Evolutionary conservation across 53 echinoderm and acorn worm genomes (phyloP), one percentile per base, ranked within the genome.

Genomic region (Holothuria scabra): DNA sequence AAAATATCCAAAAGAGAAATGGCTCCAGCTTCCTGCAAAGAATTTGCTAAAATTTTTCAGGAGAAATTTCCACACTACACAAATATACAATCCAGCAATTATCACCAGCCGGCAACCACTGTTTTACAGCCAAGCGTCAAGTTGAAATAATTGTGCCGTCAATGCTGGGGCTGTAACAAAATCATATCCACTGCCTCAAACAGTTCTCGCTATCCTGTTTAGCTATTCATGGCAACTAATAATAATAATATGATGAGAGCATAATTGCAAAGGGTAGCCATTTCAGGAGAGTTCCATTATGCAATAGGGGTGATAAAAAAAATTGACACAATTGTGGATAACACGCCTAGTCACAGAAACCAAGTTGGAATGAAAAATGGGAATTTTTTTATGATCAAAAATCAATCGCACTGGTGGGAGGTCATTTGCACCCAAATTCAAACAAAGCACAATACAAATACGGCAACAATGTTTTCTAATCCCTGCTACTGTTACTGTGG

Each of bases 151-250:
- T 78, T 78, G 58, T 58, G 33, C 78, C 58, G 78, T 78, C 78
- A 78, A 78, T 78, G 82, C 65, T 81, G 82, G 82, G 82, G 82
- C 82, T 81, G 82, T 81, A 81, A 41, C 82, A 81, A 58, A 81
- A 81, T 81, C 82, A 81, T 61, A 81, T 64, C 62, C 78, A 78
- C 72, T 44, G 78, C 52, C 0, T 52, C 52, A 2, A 52, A 52
- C 58, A 78, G 78, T 28, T 78, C 58, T 63, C 32, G 2, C 30
- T n/a, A 33, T 63, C 82, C 82, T 81, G 64, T 64, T 81, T 81
- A 64, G 82, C 62, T 63, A 81, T 81, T 81, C 82, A 81, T 81
- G 78, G 78, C 78, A 78, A 78, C 78, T 78, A 28, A 78, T 78
- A 78, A 78, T 78, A 78, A 78, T 78, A 78, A 78, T 78, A 76